Percentiles rank a stretch among this genome's conserved stretches.
phyloP scores from a whole-genome alignment of 2,888 invertebrate species.

The Drosophila meridionalis region DNA sequence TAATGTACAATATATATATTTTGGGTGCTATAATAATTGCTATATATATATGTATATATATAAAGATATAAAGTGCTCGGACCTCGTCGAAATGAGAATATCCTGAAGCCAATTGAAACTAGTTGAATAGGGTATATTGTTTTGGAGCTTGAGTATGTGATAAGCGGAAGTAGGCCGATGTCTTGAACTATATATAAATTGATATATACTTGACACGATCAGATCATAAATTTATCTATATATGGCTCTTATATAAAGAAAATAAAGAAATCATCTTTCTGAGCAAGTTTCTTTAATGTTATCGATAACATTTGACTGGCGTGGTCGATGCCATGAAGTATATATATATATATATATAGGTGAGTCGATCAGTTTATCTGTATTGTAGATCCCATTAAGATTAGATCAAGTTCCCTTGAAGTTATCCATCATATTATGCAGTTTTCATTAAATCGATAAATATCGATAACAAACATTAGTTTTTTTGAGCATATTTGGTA shows the following conservation, averaged over 20 bases:
- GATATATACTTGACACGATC: not conserved
- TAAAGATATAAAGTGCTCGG: constrained; percentile 4
- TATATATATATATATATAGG: not conserved
- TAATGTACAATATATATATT: constrained; percentile 13
- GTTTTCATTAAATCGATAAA: not conserved
- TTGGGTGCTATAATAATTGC: constrained; percentile 17
- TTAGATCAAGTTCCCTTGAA: not conserved
- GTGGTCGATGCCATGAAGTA: not conserved
- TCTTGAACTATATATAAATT: not conserved
- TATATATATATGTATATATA: not conserved
- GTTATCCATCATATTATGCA: not conserved
- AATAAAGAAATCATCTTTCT: not conserved
- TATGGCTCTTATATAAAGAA: not conserved
- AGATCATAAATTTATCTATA: not conserved
- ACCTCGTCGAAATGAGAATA: constrained; percentile 28
- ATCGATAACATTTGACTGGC: not conserved
- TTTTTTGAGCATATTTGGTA: too few species aligned
- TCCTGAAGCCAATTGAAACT: not conserved
- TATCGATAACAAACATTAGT: not conserved
- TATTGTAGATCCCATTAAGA: not conserved
- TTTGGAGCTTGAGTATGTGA: not conserved
- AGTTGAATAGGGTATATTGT: not conserved
- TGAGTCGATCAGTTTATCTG: not conserved
- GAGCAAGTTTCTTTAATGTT: not conserved
- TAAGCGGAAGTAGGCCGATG: not conserved